Percentiles rank a stretch among this genome's conserved stretches.
Conservation (phyloP, 2,888 invertebrate species). For the Tipula helvola region DNA sequence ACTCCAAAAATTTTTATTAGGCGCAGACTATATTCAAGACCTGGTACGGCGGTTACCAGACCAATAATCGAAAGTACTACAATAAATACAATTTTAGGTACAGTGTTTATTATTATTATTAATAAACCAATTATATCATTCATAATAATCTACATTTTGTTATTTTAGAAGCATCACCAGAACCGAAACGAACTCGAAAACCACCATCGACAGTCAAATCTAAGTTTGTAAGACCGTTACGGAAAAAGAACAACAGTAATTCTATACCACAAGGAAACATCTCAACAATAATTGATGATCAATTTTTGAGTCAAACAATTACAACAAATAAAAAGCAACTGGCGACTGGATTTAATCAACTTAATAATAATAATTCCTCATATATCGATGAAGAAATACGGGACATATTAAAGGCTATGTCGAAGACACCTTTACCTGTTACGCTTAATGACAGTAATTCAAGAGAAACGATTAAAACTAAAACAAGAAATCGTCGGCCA, state of each 20-base stretch:
- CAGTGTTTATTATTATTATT: not conserved
- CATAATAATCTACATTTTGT: not conserved
- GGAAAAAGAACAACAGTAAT: not conserved
- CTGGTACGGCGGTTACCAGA: not conserved
- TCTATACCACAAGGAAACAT: not conserved
- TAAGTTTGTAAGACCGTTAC: not conserved
- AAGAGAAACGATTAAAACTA: conserved; percentile 19
- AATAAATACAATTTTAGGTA: not conserved
- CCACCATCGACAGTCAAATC: not conserved
- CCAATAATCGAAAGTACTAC: not conserved
- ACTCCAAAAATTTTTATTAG: not conserved
- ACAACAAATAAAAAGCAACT: conserved; percentile 26
- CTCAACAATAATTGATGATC: conserved; percentile 21
- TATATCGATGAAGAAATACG: conserved; percentile 16
- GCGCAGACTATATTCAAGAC: not conserved
- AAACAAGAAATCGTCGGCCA: conserved; percentile 21
- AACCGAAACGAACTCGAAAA: not conserved
- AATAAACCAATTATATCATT: not conserved
- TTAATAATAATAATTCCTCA: conserved; percentile 19
- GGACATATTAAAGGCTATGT: conserved; percentile 21
- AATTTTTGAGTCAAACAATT: conserved; percentile 30
- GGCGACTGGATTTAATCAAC: conserved; percentile 27
- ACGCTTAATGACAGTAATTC: conserved; percentile 8
- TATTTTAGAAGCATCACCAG: not conserved
- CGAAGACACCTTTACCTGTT: conserved; percentile 19